Base-by-base conservation (phyloP, 2,113 vertebrate genomes). In the Spea multiplicata region DNA sequence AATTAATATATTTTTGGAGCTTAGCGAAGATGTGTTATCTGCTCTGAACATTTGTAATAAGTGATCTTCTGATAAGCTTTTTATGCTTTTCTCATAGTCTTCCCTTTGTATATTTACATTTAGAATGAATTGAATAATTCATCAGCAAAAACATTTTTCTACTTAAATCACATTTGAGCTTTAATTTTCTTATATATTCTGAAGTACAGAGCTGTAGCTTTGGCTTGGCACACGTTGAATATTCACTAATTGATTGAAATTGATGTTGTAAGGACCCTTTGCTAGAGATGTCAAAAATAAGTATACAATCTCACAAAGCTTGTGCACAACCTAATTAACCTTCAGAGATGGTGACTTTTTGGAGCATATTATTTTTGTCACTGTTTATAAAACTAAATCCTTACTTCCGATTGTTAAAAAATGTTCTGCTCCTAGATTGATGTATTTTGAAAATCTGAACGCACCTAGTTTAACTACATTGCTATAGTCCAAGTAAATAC, bases 401-500 rank as follows among this genome's bases (percentile, higher is more conserved):
- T 30, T 30, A 30, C 30, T 30, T 30, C 1, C 30, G 30, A 30
- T 30, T 30, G 30, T 30, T 30, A 30, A 30, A 30, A 30, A 30
- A 30, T 2, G 1, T 30, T 30, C 30, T 30, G 30, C 30, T 30
- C 30, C 30, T 30, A 30, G 30, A 30, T 30, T 30, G 30, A 30
- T 30, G 30, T 30, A 30, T 30, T 30, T 30, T 30, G 30, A 30
- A 30, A 30, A 30, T 30, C 30, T 30, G 30, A 30, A 30, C 30
- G 30, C 30, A 30, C 30, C 30, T 30, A 30, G 30, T 30, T 59
- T 59, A 59, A 59, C 17, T 64, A 16, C 7, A 44, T 70, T 50
- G 50, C 66, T 77, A 46, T 66, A 12, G 49, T 50, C 45, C 45
- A 30, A 70, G 65, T 70, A 76, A 76, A 70, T 76, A 68, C 55